These are phyloP conservation scores for Anarsia innoxiella DNA, from an alignment of 2,888 invertebrate genomes.

Conservation along the genomic window DNA sequence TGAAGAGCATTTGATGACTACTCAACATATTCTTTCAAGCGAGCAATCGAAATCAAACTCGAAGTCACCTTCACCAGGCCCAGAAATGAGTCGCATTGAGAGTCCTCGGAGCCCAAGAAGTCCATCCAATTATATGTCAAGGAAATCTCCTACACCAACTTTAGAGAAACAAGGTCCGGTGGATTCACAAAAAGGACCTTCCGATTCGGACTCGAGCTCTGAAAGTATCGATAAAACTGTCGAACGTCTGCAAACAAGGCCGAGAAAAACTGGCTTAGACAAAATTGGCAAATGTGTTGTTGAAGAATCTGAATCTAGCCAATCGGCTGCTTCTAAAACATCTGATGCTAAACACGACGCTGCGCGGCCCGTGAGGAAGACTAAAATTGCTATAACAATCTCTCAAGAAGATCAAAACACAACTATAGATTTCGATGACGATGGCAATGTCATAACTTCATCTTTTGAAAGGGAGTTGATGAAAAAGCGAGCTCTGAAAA, in stretches of 20 bases:
- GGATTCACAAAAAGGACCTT: conserved; percentile 69
- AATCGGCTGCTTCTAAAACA: conserved; percentile 71
- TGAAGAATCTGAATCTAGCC: conserved; percentile 77
- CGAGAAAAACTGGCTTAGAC: conserved; percentile 60
- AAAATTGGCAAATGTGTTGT: conserved; percentile 64
- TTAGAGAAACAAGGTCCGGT: conserved; percentile 77
- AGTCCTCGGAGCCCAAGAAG: conserved; percentile 50
- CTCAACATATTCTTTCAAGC: conserved; percentile 61
- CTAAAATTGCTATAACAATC: conserved; percentile 70
- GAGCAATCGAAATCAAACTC: conserved; percentile 68
- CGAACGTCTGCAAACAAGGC: conserved; percentile 53
- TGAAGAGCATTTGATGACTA: conserved; percentile 61
- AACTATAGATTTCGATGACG: conserved; percentile 69
- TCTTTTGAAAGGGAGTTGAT: conserved; percentile 58
- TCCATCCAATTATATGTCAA: conserved; percentile 38
- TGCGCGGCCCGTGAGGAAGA: conserved; percentile 66
- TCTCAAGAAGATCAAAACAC: conserved; percentile 72
- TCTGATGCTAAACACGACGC: conserved; percentile 64
- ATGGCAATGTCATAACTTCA: conserved; percentile 66
- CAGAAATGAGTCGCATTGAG: conserved; percentile 59
- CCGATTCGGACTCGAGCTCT: conserved; percentile 77
- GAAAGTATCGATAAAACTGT: conserved; percentile 70
- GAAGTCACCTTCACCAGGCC: conserved; percentile 55
- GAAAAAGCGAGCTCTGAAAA: conserved; percentile 61
- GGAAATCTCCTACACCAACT: conserved; percentile 75